Evolutionary conservation across 2,888 invertebrate species (phyloP).

Genomic region (Acleris literana): DNA sequence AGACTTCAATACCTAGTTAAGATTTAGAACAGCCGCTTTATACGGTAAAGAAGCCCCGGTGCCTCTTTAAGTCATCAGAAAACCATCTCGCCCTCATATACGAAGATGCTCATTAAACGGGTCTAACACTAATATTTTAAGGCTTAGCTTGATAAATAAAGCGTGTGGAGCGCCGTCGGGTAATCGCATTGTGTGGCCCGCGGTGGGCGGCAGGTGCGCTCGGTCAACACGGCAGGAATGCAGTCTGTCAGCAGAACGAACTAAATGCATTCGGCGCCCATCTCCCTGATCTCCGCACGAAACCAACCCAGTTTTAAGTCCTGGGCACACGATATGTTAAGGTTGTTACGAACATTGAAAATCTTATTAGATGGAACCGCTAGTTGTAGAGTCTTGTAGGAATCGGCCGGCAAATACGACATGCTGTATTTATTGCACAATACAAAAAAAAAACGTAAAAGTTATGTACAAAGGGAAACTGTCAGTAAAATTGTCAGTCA

Average conservation of each 20-base stretch:
- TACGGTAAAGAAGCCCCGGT: no score
- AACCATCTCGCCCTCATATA: neutral
- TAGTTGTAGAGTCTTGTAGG: no score
- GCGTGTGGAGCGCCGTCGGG: constrained; percentile 20
- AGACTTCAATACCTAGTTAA: no score
- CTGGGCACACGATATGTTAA: no score
- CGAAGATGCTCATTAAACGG: constrained; percentile 9
- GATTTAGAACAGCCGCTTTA: no score
- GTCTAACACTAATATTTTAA: constrained; percentile 18
- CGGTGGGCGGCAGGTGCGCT: constrained; percentile 49
- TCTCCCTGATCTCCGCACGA: no score
- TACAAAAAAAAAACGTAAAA: no score
- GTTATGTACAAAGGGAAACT: no score
- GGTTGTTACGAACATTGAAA: neutral
- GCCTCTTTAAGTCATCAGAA: neutral
- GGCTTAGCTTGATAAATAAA: constrained; percentile 29
- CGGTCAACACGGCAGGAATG: constrained; percentile 47
- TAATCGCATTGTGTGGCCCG: constrained; percentile 51
- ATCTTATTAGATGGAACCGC: neutral
- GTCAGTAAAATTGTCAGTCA: no score
- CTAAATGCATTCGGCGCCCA: constrained; percentile 2
- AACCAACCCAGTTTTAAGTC: no score
- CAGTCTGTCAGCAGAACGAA: constrained; percentile 43
- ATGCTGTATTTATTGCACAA: no score
- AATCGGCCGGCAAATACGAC: no score